Conservation (phyloP, 2,797 vertebrate genomes). For the Amazona finschi region DNA sequence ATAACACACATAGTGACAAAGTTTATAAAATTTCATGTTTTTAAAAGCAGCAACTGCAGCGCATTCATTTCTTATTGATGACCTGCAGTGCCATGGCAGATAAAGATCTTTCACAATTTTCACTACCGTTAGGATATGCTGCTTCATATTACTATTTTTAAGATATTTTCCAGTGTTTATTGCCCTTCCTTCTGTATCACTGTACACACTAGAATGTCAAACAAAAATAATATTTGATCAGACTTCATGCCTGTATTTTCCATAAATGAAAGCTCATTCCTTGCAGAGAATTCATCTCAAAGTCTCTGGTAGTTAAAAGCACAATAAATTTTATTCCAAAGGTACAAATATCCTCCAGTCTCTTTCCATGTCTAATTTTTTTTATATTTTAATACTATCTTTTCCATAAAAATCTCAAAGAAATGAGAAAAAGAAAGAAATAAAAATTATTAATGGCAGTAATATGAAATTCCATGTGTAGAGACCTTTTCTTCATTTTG, state of each 20-base stretch:
- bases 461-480: neutral
- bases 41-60: neutral
- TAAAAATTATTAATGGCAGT: neutral
- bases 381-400: neutral
- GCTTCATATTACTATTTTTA: slow-evolving; percentile 1
- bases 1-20: neutral
- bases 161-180: neutral
- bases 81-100: neutral
- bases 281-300: neutral
- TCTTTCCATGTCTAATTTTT: neutral
- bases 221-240: neutral
- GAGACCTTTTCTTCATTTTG: neutral
- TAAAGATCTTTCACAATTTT: slow-evolving; percentile 15
- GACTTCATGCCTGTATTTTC: neutral
- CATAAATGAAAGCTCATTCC: neutral
- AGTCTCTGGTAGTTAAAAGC: neutral
- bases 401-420: neutral
- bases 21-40: neutral
- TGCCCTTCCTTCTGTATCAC: neutral
- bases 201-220: neutral
- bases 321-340: neutral
- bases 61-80: slow-evolving; percentile 1
- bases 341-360: neutral
- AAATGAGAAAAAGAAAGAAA: neutral
- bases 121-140: neutral